A percentile compares a stretch with the other conserved stretches of the same genome.
These are phyloP conservation scores for Luehdorfia chinensis DNA, from an alignment of 1,140 invertebrate genomes.

Conservation along the genomic window DNA sequence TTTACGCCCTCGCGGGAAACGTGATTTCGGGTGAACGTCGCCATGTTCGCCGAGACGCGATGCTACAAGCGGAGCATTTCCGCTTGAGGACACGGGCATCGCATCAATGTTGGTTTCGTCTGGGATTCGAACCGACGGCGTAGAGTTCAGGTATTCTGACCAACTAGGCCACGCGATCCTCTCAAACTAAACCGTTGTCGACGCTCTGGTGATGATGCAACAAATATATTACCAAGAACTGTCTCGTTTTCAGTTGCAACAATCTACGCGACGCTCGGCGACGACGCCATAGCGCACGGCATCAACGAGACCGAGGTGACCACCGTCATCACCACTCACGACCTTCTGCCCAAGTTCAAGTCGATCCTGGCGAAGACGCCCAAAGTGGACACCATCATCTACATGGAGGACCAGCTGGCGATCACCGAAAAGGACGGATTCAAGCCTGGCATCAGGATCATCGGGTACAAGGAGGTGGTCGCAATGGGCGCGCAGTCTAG, in stretches of 20 bases:
- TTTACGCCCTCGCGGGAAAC: too few relatives aligned
- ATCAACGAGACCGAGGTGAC: constrained; percentile 97
- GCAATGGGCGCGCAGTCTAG: constrained; percentile 56
- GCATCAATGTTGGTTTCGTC: too few relatives aligned
- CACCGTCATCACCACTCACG: constrained; percentile 92
- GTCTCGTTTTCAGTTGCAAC: constrained; percentile 87
- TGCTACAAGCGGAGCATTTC: constrained; percentile 96
- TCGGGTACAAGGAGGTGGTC: constrained; percentile 80
- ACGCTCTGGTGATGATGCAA: too few relatives aligned
- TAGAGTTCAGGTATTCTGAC: too few relatives aligned
- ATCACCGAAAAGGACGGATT: constrained; percentile 82
- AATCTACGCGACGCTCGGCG: constrained; percentile 97
- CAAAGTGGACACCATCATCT: constrained; percentile 87
- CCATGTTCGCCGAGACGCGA: constrained; percentile 97
- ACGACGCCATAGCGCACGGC: constrained; percentile 95
- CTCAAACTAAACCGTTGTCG: too few relatives aligned
- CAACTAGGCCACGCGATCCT: too few relatives aligned
- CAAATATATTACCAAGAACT: too few relatives aligned
- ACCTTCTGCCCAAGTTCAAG: constrained; percentile 93
- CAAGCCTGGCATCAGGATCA: constrained; percentile 82
- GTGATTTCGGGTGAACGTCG: too few relatives aligned
- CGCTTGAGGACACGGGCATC: too few relatives aligned
- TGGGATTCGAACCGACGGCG: too few relatives aligned
- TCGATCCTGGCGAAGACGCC: constrained; percentile 83
- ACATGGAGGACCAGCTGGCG: constrained; percentile 92